These are phyloP conservation scores for Pteronotus mesoamericanus DNA, from an alignment of 2,797 vertebrate genomes.

Conservation along the genomic window DNA sequence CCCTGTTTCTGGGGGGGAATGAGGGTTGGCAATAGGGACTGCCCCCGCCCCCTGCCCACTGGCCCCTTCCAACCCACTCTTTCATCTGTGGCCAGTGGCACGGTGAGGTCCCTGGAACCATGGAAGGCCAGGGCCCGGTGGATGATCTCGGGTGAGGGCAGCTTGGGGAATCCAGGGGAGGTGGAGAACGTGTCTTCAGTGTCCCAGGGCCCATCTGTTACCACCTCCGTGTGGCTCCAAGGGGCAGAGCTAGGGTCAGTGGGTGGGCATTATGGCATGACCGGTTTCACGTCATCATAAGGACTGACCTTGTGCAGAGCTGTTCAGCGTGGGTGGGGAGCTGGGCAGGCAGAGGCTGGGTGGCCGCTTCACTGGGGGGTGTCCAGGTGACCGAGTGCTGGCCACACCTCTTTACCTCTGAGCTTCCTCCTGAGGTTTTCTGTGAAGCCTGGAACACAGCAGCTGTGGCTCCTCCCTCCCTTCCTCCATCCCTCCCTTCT, in stretches of 20 bases:
- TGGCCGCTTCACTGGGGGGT: too few species aligned
- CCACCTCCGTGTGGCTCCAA: not conserved
- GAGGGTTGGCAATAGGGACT: too few species aligned
- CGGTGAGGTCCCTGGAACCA: not conserved
- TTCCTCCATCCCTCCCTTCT: not conserved
- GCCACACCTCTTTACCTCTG: fast-evolving
- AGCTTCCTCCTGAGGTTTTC: not conserved
- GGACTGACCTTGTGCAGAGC: not conserved
- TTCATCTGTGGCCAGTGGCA: not conserved
- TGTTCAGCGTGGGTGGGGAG: not conserved
- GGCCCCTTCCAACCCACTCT: too few species aligned
- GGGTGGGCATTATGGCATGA: not conserved
- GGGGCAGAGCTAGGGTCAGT: not conserved
- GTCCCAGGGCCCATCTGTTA: not conserved
- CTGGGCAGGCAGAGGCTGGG: too few species aligned
- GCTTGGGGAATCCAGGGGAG: not conserved
- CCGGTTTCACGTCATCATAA: not conserved
- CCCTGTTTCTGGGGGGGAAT: not conserved
- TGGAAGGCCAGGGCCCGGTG: not conserved
- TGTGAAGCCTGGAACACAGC: not conserved
- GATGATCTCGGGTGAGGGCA: not conserved
- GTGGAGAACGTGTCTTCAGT: not conserved
- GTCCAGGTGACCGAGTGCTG: not conserved
- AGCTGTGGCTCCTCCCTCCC: not conserved
- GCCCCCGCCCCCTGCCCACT: too few species aligned